Evolutionary conservation across 1,140 invertebrate species (phyloP).

Genomic region (Portunus trituberculatus): DNA sequence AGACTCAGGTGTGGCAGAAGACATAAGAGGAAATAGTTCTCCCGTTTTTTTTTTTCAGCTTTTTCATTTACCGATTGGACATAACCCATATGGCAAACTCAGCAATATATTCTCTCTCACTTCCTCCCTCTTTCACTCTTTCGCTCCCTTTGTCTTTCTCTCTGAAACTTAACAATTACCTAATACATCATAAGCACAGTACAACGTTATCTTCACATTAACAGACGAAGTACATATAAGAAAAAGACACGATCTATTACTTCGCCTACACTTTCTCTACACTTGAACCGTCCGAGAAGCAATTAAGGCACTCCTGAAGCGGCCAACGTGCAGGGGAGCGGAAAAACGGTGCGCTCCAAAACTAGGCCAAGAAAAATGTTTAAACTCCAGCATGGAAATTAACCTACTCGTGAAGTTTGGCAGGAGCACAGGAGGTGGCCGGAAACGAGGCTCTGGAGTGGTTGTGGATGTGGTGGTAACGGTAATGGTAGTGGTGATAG

Average conservation of each 20-base stretch:
- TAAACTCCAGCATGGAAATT: conserved; percentile 22
- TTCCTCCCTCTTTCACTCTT: background rate
- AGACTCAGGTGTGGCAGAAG: too few relatives aligned
- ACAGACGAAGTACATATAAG: too few relatives aligned
- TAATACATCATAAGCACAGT: too few relatives aligned
- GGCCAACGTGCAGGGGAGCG: background rate
- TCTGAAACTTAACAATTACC: background rate
- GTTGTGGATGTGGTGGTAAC: background rate
- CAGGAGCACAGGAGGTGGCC: background rate
- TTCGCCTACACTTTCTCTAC: background rate
- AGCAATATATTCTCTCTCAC: background rate
- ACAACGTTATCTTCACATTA: too few relatives aligned
- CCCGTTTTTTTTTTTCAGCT: background rate
- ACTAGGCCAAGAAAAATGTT: background rate
- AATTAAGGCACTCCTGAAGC: background rate
- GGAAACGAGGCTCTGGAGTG: background rate
- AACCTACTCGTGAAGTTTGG: background rate
- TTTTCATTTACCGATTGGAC: background rate
- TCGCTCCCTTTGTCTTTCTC: background rate
- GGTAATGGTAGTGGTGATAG: background rate
- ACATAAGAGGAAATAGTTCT: too few relatives aligned
- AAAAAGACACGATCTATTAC: background rate
- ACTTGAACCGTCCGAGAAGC: background rate
- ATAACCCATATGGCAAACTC: too few relatives aligned
- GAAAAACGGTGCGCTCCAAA: background rate